These are phyloP conservation scores for Armadillidium nasatum DNA, from an alignment of 1,140 invertebrate genomes.

Conservation along the genomic window DNA sequence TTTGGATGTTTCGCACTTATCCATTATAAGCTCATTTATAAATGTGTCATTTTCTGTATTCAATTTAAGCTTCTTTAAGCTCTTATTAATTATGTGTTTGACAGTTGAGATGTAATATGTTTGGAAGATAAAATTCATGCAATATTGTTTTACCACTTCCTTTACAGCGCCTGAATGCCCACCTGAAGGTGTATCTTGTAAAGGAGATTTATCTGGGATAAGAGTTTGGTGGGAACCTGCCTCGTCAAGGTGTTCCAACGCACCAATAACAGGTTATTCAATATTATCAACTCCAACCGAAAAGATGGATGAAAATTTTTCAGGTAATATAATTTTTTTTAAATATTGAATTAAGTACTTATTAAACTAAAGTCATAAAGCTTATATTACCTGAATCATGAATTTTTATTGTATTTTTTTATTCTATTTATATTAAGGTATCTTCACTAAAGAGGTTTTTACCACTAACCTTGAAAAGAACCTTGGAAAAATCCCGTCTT, in stretches of 20 bases:
- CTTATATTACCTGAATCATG: too few relatives aligned
- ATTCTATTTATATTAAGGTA: background rate
- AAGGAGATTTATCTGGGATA: slow-evolving; percentile 31
- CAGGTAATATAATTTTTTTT: background rate
- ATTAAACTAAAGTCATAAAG: too few relatives aligned
- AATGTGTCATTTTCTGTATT: background rate
- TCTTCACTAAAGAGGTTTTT: slow-evolving; percentile 9
- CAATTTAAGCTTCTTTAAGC: background rate
- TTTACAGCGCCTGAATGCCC: slow-evolving; percentile 37
- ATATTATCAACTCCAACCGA: background rate
- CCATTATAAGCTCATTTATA: background rate
- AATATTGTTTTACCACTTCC: background rate
- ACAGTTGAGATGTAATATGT: background rate
- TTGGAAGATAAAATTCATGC: background rate
- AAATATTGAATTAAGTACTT: too few relatives aligned
- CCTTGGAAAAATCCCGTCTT: slow-evolving; percentile 22
- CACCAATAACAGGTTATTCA: background rate
- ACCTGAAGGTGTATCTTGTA: slow-evolving; percentile 37
- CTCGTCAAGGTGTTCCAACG: slow-evolving; percentile 24
- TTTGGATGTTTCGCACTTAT: background rate
- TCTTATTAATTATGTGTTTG: background rate
- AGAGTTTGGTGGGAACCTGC: slow-evolving; percentile 41
- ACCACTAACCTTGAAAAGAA: slow-evolving; percentile 29
- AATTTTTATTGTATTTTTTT: too few relatives aligned
- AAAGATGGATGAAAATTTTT: background rate